Evolutionary conservation across 2,888 invertebrate species (phyloP).

Genomic region (Alloscopus bannaensis): DNA sequence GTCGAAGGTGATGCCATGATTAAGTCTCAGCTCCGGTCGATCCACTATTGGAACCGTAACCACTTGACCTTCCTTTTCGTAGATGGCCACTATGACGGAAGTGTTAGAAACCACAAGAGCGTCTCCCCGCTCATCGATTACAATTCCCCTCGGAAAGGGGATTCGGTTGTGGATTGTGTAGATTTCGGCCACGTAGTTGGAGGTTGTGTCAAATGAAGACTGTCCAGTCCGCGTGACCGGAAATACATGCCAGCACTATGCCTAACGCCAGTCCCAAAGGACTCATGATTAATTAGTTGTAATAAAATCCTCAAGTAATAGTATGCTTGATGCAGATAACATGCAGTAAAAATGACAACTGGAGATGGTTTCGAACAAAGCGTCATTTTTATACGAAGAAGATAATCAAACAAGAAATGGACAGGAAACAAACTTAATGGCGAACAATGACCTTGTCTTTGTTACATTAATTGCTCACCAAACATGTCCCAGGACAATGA

Average conservation of each 20-base stretch:
- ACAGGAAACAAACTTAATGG: too few species aligned
- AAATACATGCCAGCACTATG: neutral
- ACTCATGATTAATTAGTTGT: too few species aligned
- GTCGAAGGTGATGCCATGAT: slow-evolving; percentile 64
- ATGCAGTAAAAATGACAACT: too few species aligned
- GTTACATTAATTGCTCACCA: too few species aligned
- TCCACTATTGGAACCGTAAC: slow-evolving; percentile 32
- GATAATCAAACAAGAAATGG: too few species aligned
- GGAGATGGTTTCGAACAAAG: too few species aligned
- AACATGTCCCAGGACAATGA: too few species aligned
- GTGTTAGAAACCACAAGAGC: slow-evolving; percentile 36
- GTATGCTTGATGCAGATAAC: too few species aligned
- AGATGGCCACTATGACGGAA: slow-evolving; percentile 22
- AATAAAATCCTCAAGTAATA: too few species aligned
- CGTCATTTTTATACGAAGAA: too few species aligned
- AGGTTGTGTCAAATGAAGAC: slow-evolving; percentile 7
- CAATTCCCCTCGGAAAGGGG: neutral
- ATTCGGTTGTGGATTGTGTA: neutral
- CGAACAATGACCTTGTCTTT: too few species aligned
- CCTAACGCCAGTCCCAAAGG: neutral
- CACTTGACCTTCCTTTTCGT: slow-evolving; percentile 24
- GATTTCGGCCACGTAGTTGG: neutral
- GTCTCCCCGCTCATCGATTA: slow-evolving; percentile 49
- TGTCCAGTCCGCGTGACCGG: neutral
- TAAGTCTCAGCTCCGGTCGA: slow-evolving; percentile 31